Conservation (phyloP, 2,888 invertebrate genomes). For the Isoperla grammatica region DNA sequence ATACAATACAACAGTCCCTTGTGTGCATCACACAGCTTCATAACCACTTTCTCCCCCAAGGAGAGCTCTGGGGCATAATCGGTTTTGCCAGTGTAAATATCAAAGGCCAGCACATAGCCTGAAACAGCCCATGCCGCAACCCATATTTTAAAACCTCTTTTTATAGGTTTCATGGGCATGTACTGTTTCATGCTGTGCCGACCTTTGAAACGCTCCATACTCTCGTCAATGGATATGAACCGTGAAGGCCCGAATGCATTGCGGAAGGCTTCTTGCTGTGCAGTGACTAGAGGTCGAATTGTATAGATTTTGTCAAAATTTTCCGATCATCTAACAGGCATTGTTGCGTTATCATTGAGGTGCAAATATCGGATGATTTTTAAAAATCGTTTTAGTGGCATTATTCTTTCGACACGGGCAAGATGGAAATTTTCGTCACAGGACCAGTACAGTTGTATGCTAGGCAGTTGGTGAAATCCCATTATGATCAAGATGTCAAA, state of each 20-base stretch:
- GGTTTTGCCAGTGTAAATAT: conserved; percentile 26
- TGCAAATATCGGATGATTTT: conserved; percentile 13
- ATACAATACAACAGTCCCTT: conserved; percentile 31
- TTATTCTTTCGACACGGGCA: no score
- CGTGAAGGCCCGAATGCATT: conserved; percentile 23
- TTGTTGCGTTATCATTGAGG: conserved; percentile 1
- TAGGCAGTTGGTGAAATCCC: conserved; percentile 17
- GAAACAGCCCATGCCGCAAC: conserved; percentile 30
- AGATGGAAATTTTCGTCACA: conserved; percentile 15
- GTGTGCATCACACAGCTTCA: conserved; percentile 33
- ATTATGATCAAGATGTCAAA: conserved; percentile 17
- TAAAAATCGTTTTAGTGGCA: no score
- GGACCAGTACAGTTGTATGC: conserved; percentile 16
- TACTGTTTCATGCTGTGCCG: conserved; percentile 33
- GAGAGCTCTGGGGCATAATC: background rate
- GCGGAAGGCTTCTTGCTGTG: conserved; percentile 17
- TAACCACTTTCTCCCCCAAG: conserved; percentile 35
- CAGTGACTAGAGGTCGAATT: conserved; percentile 32
- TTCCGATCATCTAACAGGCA: conserved; percentile 21
- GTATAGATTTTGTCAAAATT: conserved; percentile 34
- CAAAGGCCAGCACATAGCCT: conserved; percentile 27
- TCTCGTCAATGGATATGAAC: conserved; percentile 33
- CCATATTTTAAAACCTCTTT: conserved; percentile 36
- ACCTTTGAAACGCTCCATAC: conserved; percentile 36
- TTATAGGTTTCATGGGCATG: conserved; percentile 33